Evolutionary conservation across 2,797 vertebrate species (phyloP), one percentile per base, ranked within the genome.

Genomic region (Sciaenops ocellatus): DNA sequence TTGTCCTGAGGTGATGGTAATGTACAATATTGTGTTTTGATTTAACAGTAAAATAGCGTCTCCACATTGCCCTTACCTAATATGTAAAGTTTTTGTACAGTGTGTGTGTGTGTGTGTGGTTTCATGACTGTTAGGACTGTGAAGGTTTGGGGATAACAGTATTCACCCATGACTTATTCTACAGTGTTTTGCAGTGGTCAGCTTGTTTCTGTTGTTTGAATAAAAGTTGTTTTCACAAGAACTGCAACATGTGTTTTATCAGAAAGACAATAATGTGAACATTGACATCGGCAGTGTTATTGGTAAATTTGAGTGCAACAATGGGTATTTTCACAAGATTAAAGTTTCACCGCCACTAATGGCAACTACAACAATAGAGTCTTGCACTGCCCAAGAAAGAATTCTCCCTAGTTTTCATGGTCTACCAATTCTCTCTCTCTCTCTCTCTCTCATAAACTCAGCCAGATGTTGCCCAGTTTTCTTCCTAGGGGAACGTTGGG

Each of bases 181-280:
- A 95, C 93, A 92, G 95, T 97, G 94, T 95, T 96, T 96, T 95
- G 94, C 96, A 95, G 95, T 95, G 95, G 94, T 95, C 90, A 90
- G 94, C 94, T 95, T 95, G 94, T 97, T 96, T 97, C 94, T 97
- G 95, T 96, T 95, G 95, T 97, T 96, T 95, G 93, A 98, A 97
- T 98, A 97, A 98, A 98, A 93, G 91, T 93, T 89, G 82, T 97
- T 97, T 97, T 97, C 85, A 87, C 86, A 82, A 83, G 69, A 87
- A 67, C 47, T 48, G 46, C 44, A 85, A 77, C 60, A 62, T 79
- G 81, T 87, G 74, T 87, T 88, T 87, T 64, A 74, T 89, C 85
- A 56, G 47, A 65, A 65, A 69, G 74, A 80, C 79, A 80, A 28
- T 80, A 84, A 86, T 55, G 41, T 79, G 69, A 84, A 79, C 76